phyloP scores from a whole-genome alignment of 1,140 invertebrate genomes.

The Lethrus apterus region DNA sequence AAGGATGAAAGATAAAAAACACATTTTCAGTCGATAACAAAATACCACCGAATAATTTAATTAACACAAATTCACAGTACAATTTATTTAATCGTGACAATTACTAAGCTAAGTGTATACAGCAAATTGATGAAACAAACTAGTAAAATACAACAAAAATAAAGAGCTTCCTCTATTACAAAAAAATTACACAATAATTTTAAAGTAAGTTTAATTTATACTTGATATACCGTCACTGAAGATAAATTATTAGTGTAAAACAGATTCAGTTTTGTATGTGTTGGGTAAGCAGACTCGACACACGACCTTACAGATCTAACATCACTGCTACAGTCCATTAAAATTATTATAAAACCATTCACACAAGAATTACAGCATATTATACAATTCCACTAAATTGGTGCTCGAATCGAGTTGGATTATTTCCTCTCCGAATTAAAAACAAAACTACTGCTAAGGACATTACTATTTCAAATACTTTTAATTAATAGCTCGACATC shows the following conservation, averaged over 20 bases:
- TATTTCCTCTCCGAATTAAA: constrained; percentile 7
- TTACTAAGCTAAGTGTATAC: constrained; percentile 29
- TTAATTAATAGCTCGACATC: constrained; percentile 19
- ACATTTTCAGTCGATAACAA: constrained; percentile 27
- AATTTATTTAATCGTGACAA: constrained; percentile 24
- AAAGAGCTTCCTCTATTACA: constrained; percentile 15
- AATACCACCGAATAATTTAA: constrained; percentile 33
- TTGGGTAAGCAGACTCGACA: constrained; percentile 14
- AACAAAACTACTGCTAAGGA: constrained; percentile 16
- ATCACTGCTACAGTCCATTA: constrained; percentile 19
- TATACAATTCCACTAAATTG: constrained; percentile 20
- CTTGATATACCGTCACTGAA: constrained; percentile 15
- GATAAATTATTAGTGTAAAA: constrained; percentile 15
- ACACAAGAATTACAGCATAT: constrained; percentile 15
- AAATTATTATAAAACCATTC: constrained; percentile 20
- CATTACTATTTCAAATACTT: constrained; percentile 18
- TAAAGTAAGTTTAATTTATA: constrained; percentile 12
- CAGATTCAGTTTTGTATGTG: constrained; percentile 9
- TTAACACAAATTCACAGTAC: constrained; percentile 31
- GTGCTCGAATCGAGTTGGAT: constrained; percentile 1
- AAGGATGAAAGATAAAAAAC: constrained; percentile 15
- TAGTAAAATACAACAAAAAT: too few species aligned
- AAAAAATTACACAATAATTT: constrained; percentile 17
- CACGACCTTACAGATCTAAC: constrained; percentile 20
- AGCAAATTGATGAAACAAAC: constrained; percentile 14